phyloP scores from a whole-genome alignment of 2,113 vertebrate species.

The Zapus hudsonius region DNA sequence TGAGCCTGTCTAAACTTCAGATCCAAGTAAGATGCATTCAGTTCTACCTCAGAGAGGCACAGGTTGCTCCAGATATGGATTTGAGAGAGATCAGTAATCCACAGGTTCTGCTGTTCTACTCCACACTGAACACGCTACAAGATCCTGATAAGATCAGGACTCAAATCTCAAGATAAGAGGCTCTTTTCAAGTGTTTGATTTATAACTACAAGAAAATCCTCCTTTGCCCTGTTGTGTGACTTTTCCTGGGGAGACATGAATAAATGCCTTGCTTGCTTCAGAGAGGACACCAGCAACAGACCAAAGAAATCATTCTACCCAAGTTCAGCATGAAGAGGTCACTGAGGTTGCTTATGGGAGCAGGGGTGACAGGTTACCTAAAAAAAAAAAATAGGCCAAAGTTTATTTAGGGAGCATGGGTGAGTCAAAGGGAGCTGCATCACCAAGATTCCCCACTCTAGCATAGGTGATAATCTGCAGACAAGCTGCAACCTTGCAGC shows the following conservation, averaged over 20 bases:
- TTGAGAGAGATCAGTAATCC: constrained; percentile 11
- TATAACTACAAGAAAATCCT: constrained; percentile 31
- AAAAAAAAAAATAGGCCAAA: too few species aligned
- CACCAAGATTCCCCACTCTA: neutral
- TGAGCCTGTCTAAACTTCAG: constrained; percentile 2
- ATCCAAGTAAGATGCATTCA: constrained; percentile 13
- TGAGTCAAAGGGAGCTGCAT: neutral
- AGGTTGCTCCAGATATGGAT: constrained; percentile 38
- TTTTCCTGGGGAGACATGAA: neutral
- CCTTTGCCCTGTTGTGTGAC: neutral
- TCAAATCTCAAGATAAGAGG: constrained; percentile 11
- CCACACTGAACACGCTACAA: neutral
- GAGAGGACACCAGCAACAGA: neutral
- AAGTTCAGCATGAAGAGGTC: neutral
- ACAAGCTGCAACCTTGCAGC: neutral
- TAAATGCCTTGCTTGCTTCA: neutral
- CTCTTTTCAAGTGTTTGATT: neutral
- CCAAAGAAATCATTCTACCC: neutral
- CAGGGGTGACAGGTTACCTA: neutral
- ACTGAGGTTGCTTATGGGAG: neutral
- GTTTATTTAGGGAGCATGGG: too few species aligned
- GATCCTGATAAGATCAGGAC: constrained; percentile 47
- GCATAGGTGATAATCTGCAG: too few species aligned
- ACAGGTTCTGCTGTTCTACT: neutral
- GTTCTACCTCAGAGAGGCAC: constrained; percentile 47